These are phyloP conservation scores for Flexamia atlantica DNA, from an alignment of 2,888 invertebrate genomes.

Conservation along the genomic window DNA sequence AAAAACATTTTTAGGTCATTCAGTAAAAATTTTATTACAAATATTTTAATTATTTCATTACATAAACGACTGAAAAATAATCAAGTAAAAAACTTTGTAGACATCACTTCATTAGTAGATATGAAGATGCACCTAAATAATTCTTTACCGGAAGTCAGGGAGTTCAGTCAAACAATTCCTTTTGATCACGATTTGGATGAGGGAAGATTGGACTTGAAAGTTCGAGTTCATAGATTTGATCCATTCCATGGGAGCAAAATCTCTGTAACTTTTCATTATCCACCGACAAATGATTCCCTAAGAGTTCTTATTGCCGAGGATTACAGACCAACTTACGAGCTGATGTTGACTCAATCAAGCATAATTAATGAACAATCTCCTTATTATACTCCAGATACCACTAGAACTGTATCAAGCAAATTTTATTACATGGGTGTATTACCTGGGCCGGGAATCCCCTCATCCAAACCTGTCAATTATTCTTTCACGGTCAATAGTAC, in stretches of 20 bases:
- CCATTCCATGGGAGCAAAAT: neutral
- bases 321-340: neutral
- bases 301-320: neutral
- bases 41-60: neutral
- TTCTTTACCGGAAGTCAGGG: neutral
- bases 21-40: neutral
- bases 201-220: neutral
- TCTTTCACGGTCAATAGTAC: neutral
- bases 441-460: neutral
- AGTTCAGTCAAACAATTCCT: neutral
- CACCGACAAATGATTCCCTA: neutral
- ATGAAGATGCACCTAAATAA: neutral
- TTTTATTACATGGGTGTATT: neutral
- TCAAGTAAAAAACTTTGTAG: neutral
- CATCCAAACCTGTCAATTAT: neutral
- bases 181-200: neutral
- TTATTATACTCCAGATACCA: neutral
- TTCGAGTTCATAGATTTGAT: constrained; percentile 1
- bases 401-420: neutral
- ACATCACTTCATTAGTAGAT: neutral
- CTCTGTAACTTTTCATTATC: neutral
- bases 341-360: neutral
- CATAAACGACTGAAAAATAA: neutral
- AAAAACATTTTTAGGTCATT: neutral
- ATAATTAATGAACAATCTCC: neutral